Evolutionary conservation across 1,140 invertebrate genomes (phyloP).

Genomic region (Druon quercuslanigerum): DNA sequence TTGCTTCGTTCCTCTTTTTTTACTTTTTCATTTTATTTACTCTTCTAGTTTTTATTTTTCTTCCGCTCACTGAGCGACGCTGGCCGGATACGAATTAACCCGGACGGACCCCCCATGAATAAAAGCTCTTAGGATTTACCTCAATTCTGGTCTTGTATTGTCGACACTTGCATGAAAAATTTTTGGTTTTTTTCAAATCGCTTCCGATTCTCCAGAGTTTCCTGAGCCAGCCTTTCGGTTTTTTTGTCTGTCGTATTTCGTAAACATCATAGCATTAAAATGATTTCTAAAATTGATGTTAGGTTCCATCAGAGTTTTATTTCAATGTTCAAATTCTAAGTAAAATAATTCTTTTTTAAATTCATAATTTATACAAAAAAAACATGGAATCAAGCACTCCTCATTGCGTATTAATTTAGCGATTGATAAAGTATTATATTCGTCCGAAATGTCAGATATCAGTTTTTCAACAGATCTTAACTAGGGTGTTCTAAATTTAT

Average conservation of each 20-base stretch:
- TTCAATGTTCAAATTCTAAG: not conserved
- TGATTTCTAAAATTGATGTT: not conserved
- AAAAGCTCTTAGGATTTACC: slow-evolving; percentile 11
- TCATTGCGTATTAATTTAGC: no score
- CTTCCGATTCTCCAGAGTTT: not conserved
- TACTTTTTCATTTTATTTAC: not conserved
- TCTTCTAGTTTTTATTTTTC: slow-evolving; percentile 12
- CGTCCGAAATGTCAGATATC: no score
- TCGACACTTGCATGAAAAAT: not conserved
- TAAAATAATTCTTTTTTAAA: no score
- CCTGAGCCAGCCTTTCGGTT: not conserved
- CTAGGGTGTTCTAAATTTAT: no score
- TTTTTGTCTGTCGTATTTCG: not conserved
- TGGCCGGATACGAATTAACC: slow-evolving; percentile 22
- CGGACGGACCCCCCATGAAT: not conserved
- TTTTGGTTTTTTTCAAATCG: not conserved
- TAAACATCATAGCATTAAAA: not conserved
- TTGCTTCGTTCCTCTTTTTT: not conserved
- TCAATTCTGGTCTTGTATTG: not conserved
- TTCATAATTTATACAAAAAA: no score
- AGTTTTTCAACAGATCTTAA: no score
- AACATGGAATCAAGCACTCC: no score
- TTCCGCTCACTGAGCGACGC: not conserved
- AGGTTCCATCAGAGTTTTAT: not conserved
- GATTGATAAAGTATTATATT: no score